Percentiles rank a stretch among this genome's conserved stretches.
Conservation (phyloP, 2,888 invertebrate genomes). For the Muschampia plurimacula region DNA sequence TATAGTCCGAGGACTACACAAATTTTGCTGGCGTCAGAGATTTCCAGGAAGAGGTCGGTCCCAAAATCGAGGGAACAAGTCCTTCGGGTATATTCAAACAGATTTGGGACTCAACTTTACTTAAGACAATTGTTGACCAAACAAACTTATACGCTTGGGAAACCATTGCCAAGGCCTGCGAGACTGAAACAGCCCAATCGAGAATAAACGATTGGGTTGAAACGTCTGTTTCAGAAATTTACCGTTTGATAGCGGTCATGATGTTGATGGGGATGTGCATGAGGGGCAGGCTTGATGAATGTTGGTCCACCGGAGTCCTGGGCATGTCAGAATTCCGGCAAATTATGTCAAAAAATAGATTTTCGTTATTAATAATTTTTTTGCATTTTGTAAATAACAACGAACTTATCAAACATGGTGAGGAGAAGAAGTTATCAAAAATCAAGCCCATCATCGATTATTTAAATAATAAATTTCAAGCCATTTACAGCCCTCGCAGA, state of each 20-base stretch:
- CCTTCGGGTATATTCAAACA: too few relatives aligned
- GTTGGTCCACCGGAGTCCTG: neutral
- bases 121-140: neutral
- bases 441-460: neutral
- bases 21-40: too few relatives aligned
- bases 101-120: too few relatives aligned
- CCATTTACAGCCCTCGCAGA: constrained; percentile 35
- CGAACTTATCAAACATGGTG: neutral
- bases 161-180: neutral
- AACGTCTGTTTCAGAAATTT: neutral
- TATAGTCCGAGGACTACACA: too few relatives aligned
- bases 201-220: neutral
- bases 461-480: neutral
- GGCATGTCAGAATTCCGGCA: neutral
- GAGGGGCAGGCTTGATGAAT: neutral
- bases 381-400: neutral
- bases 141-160: neutral
- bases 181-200: neutral
- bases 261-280: neutral
- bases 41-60: too few relatives aligned
- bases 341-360: neutral
- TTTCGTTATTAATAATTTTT: neutral
- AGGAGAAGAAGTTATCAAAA: neutral
- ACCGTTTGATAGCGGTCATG: neutral
- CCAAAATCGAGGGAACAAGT: too few relatives aligned